Evolutionary conservation across 2,797 vertebrate species (phyloP).

Genomic region (Lagocephalus sceleratus): DNA sequence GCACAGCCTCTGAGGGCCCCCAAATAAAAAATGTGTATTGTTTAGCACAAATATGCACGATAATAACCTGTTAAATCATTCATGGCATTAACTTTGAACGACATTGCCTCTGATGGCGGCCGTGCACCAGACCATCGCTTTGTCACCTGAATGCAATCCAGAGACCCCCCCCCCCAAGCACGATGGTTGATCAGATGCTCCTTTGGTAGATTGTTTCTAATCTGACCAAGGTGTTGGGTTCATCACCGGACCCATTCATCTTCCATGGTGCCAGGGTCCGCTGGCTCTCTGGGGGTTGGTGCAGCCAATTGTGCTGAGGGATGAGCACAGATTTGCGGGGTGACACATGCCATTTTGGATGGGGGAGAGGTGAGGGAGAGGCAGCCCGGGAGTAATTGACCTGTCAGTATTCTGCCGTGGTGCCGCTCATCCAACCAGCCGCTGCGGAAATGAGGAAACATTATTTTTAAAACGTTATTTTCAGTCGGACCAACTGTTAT

Average conservation of each 20-base stretch:
- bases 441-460: constrained; percentile 84
- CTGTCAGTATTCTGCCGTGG: constrained; percentile 85
- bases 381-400: constrained; percentile 85
- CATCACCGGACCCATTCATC: constrained; percentile 77
- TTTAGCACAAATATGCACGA: constrained; percentile 78
- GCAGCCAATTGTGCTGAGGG: constrained; percentile 71
- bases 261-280: constrained; percentile 75
- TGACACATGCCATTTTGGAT: constrained; percentile 77
- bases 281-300: constrained; percentile 72
- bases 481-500: constrained; percentile 67
- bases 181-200: constrained; percentile 70
- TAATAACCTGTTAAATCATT: constrained; percentile 79
- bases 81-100: constrained; percentile 82
- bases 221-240: constrained; percentile 78
- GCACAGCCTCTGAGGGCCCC: constrained; percentile 58
- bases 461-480: constrained; percentile 82
- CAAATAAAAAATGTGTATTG: constrained; percentile 80
- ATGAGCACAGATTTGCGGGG: constrained; percentile 81
- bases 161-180: constrained; percentile 53
- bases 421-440: constrained; percentile 71
- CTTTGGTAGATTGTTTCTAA: constrained; percentile 70
- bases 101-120: constrained; percentile 73
- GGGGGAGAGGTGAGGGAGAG: constrained; percentile 66
- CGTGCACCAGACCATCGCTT: constrained; percentile 37
- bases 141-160: constrained; percentile 65